These are phyloP conservation scores for Solenodon paradoxus DNA, from an alignment of 2,113 vertebrate species.

Conservation along the genomic window DNA sequence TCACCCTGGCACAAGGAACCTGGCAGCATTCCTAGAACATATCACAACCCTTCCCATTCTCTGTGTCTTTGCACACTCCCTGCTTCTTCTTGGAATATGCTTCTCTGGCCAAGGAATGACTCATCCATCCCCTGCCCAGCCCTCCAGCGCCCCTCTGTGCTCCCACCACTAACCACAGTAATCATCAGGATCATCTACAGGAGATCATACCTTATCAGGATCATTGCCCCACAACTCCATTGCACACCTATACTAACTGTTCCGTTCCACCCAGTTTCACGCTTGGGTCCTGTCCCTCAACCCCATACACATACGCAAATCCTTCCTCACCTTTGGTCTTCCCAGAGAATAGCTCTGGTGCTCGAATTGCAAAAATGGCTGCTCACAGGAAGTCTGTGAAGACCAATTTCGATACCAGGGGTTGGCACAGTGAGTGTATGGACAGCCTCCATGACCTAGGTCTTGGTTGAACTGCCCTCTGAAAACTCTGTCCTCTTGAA, in stretches of 20 bases:
- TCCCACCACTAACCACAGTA: not conserved
- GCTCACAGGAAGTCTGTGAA: not conserved
- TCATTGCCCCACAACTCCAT: no score
- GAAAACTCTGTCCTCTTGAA: not conserved
- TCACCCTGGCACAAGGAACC: not conserved
- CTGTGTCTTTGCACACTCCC: not conserved
- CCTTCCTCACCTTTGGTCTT: not conserved
- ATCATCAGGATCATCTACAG: not conserved
- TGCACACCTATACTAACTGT: no score
- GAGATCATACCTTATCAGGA: not conserved
- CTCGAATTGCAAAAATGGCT: no score
- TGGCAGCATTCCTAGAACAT: not conserved
- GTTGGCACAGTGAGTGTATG: not conserved
- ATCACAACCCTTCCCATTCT: not conserved
- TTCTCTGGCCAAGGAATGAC: not conserved
- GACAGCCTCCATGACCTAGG: not conserved
- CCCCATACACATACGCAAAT: fast-evolving
- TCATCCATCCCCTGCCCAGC: not conserved
- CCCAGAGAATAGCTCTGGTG: not conserved
- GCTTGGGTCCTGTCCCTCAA: fast-evolving
- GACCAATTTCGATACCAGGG: no score
- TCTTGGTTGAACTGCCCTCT: not conserved
- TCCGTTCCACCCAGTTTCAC: no score
- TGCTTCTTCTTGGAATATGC: not conserved
- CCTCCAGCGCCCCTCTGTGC: not conserved